phyloP scores from a whole-genome alignment of 2,888 invertebrate species.

The Melinaea menophilus region DNA sequence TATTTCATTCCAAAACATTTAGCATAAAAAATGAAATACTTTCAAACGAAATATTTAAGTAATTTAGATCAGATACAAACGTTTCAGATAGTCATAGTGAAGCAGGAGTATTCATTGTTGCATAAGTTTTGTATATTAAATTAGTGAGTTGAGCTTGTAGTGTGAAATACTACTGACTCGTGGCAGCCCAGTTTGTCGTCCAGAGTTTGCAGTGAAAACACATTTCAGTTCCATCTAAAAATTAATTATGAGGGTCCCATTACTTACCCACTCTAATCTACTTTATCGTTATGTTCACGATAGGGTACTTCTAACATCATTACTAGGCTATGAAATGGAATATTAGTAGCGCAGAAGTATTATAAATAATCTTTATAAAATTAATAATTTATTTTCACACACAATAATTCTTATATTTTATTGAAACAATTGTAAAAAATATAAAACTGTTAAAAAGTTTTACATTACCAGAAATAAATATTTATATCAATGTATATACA shows the following conservation, averaged over 20 bases:
- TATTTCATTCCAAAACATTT: no score
- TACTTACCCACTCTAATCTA: constrained; percentile 33
- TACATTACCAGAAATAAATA: no score
- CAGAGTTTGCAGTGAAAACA: constrained; percentile 55
- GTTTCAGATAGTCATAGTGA: no score
- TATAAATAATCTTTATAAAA: no score
- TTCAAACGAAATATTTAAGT: no score
- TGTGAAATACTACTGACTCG: constrained; percentile 33
- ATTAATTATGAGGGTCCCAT: constrained; percentile 55
- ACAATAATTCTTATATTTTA: no score
- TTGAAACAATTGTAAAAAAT: no score
- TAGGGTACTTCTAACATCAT: constrained; percentile 50
- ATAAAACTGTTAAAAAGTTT: no score
- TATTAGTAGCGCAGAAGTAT: constrained; percentile 31
- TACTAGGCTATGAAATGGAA: constrained; percentile 44
- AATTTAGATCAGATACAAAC: no score
- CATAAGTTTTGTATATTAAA: constrained; percentile 2
- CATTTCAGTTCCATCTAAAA: constrained; percentile 62
- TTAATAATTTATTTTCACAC: no score
- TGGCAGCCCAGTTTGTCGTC: constrained; percentile 42
- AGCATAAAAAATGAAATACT: no score
- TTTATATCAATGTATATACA: no score
- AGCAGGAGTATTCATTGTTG: not conserved
- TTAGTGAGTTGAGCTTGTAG: constrained; percentile 11
- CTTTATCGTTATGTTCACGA: constrained; percentile 37